These are phyloP conservation scores for Atractosteus spatula DNA, from an alignment of 2,113 vertebrate species.

Conservation along the genomic window DNA sequence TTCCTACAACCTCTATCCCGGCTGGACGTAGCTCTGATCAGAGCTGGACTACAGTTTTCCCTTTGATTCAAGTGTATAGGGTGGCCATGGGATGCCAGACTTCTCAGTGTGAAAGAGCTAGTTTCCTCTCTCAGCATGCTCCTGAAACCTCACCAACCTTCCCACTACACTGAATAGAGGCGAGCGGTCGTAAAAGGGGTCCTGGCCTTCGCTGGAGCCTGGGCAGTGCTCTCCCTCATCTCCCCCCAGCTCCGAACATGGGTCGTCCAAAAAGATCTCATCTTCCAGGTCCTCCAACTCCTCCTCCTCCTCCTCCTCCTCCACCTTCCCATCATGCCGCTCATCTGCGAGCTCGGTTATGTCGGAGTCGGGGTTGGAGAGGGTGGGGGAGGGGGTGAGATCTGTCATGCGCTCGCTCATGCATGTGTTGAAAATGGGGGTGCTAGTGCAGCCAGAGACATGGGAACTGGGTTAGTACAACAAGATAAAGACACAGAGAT, in stretches of 20 bases:
- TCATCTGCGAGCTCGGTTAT: conserved; percentile 91
- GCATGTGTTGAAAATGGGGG: conserved; percentile 98
- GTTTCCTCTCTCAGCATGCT: conserved; percentile 92
- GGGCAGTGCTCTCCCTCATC: conserved; percentile 63
- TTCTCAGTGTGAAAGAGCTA: conserved; percentile 90
- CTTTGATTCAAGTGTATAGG: not conserved
- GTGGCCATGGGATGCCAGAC: conserved; percentile 26
- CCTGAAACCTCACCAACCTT: conserved; percentile 98
- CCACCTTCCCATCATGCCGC: conserved; percentile 82
- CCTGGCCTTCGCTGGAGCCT: conserved; percentile 82
- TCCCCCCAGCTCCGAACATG: conserved; percentile 72
- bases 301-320: conserved; percentile 80
- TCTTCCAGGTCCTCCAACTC: conserved; percentile 72
- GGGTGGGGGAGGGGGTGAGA: conserved; percentile 95
- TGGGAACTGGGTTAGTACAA: conserved; percentile 88
- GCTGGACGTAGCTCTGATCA: no score
- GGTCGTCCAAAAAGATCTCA: conserved; percentile 91
- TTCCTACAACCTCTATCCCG: no score
- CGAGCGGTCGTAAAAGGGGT: conserved; percentile 98
- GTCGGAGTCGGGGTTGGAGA: conserved; percentile 92
- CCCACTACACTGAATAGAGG: conserved; percentile 99
- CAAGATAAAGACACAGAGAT: conserved; percentile 64
- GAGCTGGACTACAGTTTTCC: no score
- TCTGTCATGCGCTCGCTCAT: conserved; percentile 98
- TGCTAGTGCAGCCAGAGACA: conserved; percentile 94